phyloP scores from a whole-genome alignment of 2,113 vertebrate genomes.

The Hippolais icterina region DNA sequence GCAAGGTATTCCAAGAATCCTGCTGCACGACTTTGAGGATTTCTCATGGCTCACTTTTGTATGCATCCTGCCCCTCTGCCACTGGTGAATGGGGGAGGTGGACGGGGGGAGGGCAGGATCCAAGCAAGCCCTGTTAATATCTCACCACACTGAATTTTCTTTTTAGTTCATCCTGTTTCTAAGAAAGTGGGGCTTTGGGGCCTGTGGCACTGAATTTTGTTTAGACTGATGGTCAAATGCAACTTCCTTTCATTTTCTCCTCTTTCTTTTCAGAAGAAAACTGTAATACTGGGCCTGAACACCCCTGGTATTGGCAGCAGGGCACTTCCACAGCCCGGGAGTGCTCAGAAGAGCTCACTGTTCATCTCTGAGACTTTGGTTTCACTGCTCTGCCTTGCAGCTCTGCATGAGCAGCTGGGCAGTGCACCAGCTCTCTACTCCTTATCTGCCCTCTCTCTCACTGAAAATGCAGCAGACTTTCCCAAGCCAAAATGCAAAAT shows the following conservation, averaged over 20 bases:
- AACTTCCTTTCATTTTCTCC: not conserved
- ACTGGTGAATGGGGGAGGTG: not conserved
- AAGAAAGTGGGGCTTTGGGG: not conserved
- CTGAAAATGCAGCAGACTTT: not conserved
- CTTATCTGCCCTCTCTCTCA: rapidly evolving
- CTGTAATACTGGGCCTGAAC: not conserved
- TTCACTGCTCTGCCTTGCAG: not conserved
- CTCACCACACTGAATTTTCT: not conserved
- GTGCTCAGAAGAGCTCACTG: not conserved
- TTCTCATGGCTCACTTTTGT: not conserved
- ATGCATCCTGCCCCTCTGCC: not conserved
- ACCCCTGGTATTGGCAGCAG: not conserved
- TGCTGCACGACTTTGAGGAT: not conserved
- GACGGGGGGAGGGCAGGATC: not conserved
- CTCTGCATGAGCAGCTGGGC: not conserved
- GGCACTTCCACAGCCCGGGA: not conserved
- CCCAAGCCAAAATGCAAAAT: not conserved
- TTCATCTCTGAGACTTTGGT: not conserved
- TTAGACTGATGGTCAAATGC: not conserved
- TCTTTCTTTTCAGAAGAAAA: not conserved
- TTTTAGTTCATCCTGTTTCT: not conserved
- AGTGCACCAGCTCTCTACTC: not conserved
- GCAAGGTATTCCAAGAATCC: not conserved
- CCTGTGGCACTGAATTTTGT: not conserved
- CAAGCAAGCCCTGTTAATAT: rapidly evolving